A percentile compares a stretch with the other conserved stretches of the same genome.
Conservation (phyloP, 2,888 invertebrate species). For the Eledone cirrhosa region DNA sequence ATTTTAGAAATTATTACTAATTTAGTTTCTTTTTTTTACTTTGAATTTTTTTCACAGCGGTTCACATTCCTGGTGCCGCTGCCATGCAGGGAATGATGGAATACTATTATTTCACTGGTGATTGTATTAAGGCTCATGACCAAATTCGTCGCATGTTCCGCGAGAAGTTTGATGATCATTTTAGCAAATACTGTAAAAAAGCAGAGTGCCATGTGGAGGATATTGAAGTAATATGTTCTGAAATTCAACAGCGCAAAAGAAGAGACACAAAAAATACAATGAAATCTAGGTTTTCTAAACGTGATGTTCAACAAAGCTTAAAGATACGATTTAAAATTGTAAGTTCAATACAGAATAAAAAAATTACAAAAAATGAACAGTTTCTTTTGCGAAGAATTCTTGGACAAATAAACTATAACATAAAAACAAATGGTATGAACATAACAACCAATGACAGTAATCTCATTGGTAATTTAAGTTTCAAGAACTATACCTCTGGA, state of each 20-base stretch:
- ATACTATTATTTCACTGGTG: constrained; percentile 37
- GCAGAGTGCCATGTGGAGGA: constrained; percentile 32
- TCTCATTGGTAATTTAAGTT: not conserved
- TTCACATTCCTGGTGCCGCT: constrained; percentile 34
- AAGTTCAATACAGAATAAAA: not conserved
- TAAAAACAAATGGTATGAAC: not conserved
- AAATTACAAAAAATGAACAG: not conserved
- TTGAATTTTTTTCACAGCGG: constrained; percentile 31
- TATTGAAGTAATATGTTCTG: constrained; percentile 36
- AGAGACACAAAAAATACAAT: not conserved
- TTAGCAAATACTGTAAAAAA: constrained; percentile 34
- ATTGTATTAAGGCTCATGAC: constrained; percentile 31
- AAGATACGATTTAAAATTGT: not conserved
- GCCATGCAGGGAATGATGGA: constrained; percentile 33
- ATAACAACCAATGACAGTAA: not conserved
- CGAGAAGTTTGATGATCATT: constrained; percentile 26
- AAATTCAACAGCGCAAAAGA: not conserved
- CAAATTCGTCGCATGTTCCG: constrained; percentile 34
- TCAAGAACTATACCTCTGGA: not conserved
- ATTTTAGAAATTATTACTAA: no score
- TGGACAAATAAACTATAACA: not conserved
- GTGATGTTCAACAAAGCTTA: not conserved
- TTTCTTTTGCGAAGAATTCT: not conserved
- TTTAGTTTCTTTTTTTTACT: not conserved
- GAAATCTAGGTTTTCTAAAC: not conserved